Evolutionary conservation across 2,113 vertebrate species (phyloP), one percentile per base, ranked within the genome.

Genomic region (Pungitius pungitius): DNA sequence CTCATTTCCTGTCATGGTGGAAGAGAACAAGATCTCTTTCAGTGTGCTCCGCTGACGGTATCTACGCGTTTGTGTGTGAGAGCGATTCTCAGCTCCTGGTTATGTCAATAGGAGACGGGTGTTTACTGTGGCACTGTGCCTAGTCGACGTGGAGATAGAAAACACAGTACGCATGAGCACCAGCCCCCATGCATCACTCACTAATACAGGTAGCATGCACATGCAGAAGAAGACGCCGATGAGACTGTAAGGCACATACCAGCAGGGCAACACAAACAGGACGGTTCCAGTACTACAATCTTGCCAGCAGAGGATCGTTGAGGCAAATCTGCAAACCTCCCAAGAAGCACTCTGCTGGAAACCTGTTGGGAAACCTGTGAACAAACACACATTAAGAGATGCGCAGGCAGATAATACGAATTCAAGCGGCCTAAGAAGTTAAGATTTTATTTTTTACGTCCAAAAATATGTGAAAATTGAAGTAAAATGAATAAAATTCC

Each of bases 111-210:
- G 62, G n/a, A 75, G 75, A 75, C 70, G 79, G 51, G 79, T 92
- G 87, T 93, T 93, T 94, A 77, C 87, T 57, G 52, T 93, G 93
- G 90, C 90, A 68, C 66, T 14, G 40, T 66, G 89, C 92, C 88
- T 80, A 78, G 86, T 78, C 61, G 30, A 49, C 39, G 52, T 52
- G 55, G 40, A 81, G 80, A 65, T 66, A 52, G 54, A 66, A 84
- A 76, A 77, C 37, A 60, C 10, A 1, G 49, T 26, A 67, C 24
- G 66, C 39, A 70, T 67, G 72, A 65, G 66, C 51, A 65, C 66
- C 65, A 56, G 75, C 72, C 30, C n/a, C 47, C 52, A 76, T 65
- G 71, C 62, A 65, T 83, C 63, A 58, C 51, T 64, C 54, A 18
- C 49, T 67, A 63, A 33, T 68, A 71, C 74, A 80, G 71, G 79